Base-by-base conservation (phyloP, 2,113 vertebrate genomes). In the Nematolebias whitei region DNA sequence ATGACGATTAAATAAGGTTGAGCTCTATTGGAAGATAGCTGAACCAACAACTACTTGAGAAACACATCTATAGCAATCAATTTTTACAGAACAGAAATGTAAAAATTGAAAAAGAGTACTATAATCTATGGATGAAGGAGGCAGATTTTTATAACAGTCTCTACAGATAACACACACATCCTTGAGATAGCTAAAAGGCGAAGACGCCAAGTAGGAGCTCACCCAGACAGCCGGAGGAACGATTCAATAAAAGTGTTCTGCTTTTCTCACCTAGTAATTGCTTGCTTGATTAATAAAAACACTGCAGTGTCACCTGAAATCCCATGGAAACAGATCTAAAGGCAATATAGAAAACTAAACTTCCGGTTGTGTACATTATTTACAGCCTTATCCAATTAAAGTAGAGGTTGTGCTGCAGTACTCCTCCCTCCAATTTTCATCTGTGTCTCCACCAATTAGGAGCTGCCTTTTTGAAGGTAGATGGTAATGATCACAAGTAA, bases 321-420 rank as follows among this genome's bases (percentile, higher is more conserved):
- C 67, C 24, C 35, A 62, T 51, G 57, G 71, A 71, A 68, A 56
- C 68, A 57, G 29, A 63, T 75, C 45, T 80, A 62, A 70, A 64
- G 72, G 58, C 72, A 86, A 89, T 85, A 81, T 85, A 86, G 87
- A 88, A 87, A 90, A 88, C 74, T 66, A 41, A 83, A 85, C 85
- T 87, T 90, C 86, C 87, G 76, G 67, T 77, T 1, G 7, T 83
- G 88, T 92, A 65, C 76, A 92, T 91, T 92, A 91, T 92, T 93
- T 89, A 92, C 83, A 75, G 40, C 78, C 24, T 44, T 71, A 76
- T 90, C 85, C 86, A 92, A 93, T 92, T 90, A 91, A 88, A 68
- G 60, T 60, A 22, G 66, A 79, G 83, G 75, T 68, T 82, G 76
- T 74, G 51, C 67, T 63, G 39, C 52, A 40, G 45, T 26, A 62